A percentile compares a stretch with the other conserved stretches of the same genome.
Conservation (phyloP, 2,888 invertebrate genomes). For the Nomada flava region DNA sequence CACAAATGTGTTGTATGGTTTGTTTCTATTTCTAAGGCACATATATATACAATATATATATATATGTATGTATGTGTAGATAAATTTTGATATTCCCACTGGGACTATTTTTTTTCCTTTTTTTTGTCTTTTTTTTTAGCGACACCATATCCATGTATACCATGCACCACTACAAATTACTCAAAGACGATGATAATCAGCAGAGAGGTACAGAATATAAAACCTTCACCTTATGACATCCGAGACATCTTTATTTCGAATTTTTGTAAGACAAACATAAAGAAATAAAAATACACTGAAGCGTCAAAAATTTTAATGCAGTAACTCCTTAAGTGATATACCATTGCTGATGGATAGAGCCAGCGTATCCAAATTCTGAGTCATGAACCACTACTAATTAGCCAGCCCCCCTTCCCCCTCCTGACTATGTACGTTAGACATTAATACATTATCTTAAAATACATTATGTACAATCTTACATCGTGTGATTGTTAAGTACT, state of each 20-base stretch:
- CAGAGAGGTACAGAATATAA: conserved; percentile 74
- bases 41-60: conserved; percentile 42
- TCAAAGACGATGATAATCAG: conserved; percentile 17
- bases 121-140: conserved; percentile 19
- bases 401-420: conserved; percentile 62
- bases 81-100: conserved; percentile 24
- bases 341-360: conserved; percentile 70
- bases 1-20: conserved; percentile 46
- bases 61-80: not conserved
- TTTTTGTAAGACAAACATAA: conserved; percentile 80
- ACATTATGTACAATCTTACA: conserved; percentile 66
- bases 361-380: conserved; percentile 67
- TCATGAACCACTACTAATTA: conserved; percentile 69
- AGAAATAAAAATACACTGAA: conserved; percentile 81
- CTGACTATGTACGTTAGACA: conserved; percentile 55
- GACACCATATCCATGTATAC: conserved; percentile 49
- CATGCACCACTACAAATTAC: conserved; percentile 45
- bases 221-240: conserved; percentile 75
- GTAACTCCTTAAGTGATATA: conserved; percentile 73
- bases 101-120: conserved; percentile 13
- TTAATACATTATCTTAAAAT: conserved; percentile 62
- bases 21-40: conserved; percentile 67
- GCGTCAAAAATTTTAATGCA: conserved; percentile 77
- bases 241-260: conserved; percentile 75
- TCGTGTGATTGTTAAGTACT: conserved; percentile 55